phyloP scores from a whole-genome alignment of 2,888 invertebrate genomes.

The Orgyia antiqua region DNA sequence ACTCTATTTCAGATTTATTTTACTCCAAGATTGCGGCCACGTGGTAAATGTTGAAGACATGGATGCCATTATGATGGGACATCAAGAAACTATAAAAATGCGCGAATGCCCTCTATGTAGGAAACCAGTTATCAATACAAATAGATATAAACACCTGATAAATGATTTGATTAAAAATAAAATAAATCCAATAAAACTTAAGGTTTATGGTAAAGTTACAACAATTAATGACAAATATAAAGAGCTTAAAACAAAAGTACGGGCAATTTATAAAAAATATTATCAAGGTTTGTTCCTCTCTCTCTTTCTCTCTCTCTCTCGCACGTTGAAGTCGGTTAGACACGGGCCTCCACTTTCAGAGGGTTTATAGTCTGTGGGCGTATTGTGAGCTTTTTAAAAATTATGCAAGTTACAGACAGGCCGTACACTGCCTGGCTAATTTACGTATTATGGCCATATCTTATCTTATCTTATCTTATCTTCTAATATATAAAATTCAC shows the following conservation, averaged over 20 bases:
- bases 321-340: too few relatives aligned
- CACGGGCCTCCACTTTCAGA: too few relatives aligned
- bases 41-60: slow-evolving; percentile 63
- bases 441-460: too few relatives aligned
- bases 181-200: slow-evolving; percentile 59
- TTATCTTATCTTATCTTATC: too few relatives aligned
- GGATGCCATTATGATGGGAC: slow-evolving; percentile 54
- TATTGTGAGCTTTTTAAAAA: too few relatives aligned
- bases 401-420: too few relatives aligned
- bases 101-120: slow-evolving; percentile 78
- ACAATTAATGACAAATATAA: slow-evolving; percentile 31
- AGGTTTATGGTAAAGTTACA: slow-evolving; percentile 45
- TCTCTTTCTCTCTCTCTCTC: too few relatives aligned
- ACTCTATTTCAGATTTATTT: slow-evolving; percentile 55
- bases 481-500: too few relatives aligned
- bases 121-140: slow-evolving; percentile 77
- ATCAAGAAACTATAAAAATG: slow-evolving; percentile 44
- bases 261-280: neutral
- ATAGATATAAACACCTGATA: slow-evolving; percentile 76
- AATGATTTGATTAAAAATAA: slow-evolving; percentile 50
- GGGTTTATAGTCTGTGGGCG: too few relatives aligned
- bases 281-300: slow-evolving; percentile 3
- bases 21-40: slow-evolving; percentile 74
- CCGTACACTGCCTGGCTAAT: too few relatives aligned
- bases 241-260: slow-evolving; percentile 20